Percentiles rank a stretch among this genome's conserved stretches.
Conservation (phyloP, 1,140 invertebrate genomes). For the Drosophila sp. region DNA sequence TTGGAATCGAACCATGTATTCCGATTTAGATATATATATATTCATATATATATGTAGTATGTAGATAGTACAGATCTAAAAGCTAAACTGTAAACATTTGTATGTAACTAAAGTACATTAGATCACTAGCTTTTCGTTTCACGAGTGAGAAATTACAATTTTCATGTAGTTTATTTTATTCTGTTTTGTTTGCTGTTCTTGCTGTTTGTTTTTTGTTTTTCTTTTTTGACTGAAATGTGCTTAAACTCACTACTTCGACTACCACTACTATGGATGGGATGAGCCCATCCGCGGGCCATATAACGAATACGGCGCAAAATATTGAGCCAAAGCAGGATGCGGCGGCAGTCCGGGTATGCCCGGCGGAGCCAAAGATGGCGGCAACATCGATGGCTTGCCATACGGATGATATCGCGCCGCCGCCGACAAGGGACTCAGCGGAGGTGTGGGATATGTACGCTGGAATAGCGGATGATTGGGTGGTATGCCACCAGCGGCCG, state of each 20-base stretch:
- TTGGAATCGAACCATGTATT: constrained; percentile 42
- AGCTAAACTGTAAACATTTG: constrained; percentile 72
- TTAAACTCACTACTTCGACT: constrained; percentile 38
- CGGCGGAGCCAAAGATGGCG: constrained; percentile 79
- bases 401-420: constrained; percentile 94
- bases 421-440: constrained; percentile 91
- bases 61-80: constrained; percentile 44
- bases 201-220: neutral
- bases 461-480: constrained; percentile 88
- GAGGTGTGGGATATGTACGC: constrained; percentile 93
- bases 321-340: constrained; percentile 88
- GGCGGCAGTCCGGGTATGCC: constrained; percentile 86
- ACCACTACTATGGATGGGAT: constrained; percentile 85
- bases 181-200: neutral
- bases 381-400: constrained; percentile 88
- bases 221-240: constrained; percentile 2
- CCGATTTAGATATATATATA: constrained; percentile 8
- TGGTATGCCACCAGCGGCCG: constrained; percentile 83
- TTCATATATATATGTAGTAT: neutral
- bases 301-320: constrained; percentile 93
- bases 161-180: constrained; percentile 28
- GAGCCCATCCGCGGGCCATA: constrained; percentile 93
- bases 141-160: constrained; percentile 67
- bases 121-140: constrained; percentile 81
- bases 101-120: constrained; percentile 79